Conservation (phyloP, 2,797 vertebrate species). For the Phataginus tricuspis region DNA sequence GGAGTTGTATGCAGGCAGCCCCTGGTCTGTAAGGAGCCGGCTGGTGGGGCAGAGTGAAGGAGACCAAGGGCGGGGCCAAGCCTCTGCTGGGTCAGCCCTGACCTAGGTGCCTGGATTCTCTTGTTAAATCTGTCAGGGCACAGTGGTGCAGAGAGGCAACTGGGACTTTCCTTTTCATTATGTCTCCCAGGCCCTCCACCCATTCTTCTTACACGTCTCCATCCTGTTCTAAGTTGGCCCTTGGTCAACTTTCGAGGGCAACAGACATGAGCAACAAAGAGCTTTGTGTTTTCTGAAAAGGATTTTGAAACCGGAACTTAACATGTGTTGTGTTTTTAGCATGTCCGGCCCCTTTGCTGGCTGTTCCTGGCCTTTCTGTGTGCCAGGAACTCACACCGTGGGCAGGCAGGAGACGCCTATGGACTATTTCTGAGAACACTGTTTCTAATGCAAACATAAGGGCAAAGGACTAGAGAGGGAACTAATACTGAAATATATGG, state of each 20-base stretch:
- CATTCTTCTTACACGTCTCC: neutral
- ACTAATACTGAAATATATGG: neutral
- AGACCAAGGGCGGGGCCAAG: neutral
- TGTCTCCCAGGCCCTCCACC: neutral
- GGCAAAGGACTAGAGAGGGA: neutral
- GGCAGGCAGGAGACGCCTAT: neutral
- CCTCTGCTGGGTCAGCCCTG: neutral
- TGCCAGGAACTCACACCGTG: neutral
- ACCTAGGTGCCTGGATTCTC: accelerated
- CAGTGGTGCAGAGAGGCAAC: accelerated
- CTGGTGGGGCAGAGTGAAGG: neutral
- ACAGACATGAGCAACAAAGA: constrained; percentile 35
- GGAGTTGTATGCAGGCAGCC: neutral
- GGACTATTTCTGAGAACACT: neutral
- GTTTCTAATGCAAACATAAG: neutral
- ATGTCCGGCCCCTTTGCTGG: neutral
- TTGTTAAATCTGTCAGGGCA: accelerated
- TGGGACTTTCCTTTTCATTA: neutral
- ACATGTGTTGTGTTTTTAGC: neutral
- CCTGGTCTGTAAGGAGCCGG: neutral
- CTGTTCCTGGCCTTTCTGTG: neutral
- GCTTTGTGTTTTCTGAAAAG: constrained; percentile 58
- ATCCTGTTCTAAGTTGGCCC: constrained; percentile 20
- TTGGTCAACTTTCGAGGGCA: neutral
- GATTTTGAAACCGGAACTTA: constrained; percentile 50